Percentiles rank a stretch among this genome's conserved stretches.
These are phyloP conservation scores for Ceratina japonica DNA, from an alignment of 1,140 invertebrate species.

Conservation along the genomic window DNA sequence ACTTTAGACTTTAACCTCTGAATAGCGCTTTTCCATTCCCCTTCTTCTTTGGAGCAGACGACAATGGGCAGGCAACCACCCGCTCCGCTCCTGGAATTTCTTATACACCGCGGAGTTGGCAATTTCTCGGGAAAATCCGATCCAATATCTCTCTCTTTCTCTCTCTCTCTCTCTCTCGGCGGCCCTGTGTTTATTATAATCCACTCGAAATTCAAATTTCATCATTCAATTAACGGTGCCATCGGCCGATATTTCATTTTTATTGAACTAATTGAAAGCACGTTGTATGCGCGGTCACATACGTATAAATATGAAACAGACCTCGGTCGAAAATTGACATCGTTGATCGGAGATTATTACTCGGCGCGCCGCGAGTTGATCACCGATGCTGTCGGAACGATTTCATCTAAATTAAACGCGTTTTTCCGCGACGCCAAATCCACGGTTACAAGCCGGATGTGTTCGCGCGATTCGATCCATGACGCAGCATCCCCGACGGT, in stretches of 20 bases:
- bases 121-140: background rate
- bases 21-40: slow-evolving; percentile 16
- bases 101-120: background rate
- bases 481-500: slow-evolving; percentile 10
- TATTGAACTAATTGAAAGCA: no score
- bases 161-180: no score
- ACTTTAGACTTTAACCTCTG: slow-evolving; percentile 24
- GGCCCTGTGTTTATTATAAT: no score
- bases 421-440: background rate
- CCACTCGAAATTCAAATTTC: no score
- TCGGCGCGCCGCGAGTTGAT: no score
- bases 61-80: slow-evolving; percentile 20
- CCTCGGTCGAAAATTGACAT: no score
- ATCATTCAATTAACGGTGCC: no score
- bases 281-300: no score
- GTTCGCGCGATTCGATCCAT: background rate
- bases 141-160: no score
- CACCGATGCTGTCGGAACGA: background rate
- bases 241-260: no score
- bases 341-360: no score
- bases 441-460: background rate
- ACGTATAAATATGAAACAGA: no score
- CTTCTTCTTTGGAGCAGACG: slow-evolving; percentile 22
- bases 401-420: background rate
- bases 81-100: background rate